Evolutionary conservation across 2,113 vertebrate genomes (phyloP).

Genomic region (Labeo catla): DNA sequence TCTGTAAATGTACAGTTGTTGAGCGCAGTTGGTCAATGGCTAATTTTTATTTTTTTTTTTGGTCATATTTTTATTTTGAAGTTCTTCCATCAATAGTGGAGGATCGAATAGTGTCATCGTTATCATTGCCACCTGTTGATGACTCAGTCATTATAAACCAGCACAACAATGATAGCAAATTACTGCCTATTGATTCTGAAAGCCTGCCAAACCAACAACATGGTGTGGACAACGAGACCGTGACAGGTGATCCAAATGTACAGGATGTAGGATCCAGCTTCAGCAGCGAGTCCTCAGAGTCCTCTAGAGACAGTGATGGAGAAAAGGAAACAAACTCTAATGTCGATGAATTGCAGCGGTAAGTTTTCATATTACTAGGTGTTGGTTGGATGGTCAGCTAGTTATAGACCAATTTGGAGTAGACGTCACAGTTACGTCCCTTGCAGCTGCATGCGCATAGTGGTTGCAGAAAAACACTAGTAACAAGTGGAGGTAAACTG

Average conservation of each 20-base stretch:
- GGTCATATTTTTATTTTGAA: background rate
- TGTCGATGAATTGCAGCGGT: conserved; percentile 30
- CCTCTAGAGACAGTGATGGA: conserved; percentile 1
- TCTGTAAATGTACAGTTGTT: background rate
- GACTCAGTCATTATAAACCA: conserved; percentile 38
- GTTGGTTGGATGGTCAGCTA: background rate
- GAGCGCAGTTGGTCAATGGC: background rate
- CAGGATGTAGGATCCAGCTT: conserved; percentile 37
- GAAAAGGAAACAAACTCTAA: conserved; percentile 6
- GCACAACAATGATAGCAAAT: background rate
- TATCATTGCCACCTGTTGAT: conserved; percentile 40
- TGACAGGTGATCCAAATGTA: background rate
- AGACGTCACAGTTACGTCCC: no score
- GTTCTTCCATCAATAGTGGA: conserved; percentile 56
- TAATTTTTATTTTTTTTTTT: background rate
- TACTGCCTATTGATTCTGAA: background rate
- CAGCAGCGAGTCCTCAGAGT: conserved; percentile 17
- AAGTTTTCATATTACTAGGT: background rate
- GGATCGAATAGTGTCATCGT: conserved; percentile 49
- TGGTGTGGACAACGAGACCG: background rate
- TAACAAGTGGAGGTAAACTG: no score
- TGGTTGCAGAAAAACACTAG: no score
- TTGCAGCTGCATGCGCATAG: no score
- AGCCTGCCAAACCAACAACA: background rate
- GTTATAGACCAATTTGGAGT: background rate